These are phyloP conservation scores for Chymomyza costata DNA, from an alignment of 1,140 invertebrate genomes.

Conservation along the genomic window DNA sequence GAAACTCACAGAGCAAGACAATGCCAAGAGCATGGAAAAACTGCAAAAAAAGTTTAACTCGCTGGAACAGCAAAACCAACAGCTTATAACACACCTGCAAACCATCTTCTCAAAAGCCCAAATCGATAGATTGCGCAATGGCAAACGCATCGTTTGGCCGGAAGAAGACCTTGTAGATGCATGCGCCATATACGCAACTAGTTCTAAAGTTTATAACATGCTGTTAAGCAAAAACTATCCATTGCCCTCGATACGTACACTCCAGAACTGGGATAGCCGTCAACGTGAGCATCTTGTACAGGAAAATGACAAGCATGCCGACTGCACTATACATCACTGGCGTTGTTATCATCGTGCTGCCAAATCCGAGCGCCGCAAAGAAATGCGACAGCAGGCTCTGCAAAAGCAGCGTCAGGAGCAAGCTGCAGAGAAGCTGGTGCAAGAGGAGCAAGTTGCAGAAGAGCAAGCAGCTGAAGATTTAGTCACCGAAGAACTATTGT, in stretches of 20 bases:
- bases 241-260: conserved; percentile 3
- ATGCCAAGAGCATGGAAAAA: neutral
- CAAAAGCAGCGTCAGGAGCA: no score
- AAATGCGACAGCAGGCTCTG: no score
- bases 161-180: conserved; percentile 4
- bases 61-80: neutral
- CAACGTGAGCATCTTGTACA: neutral
- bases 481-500: no score
- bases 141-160: conserved; percentile 5
- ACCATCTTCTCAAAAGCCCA: conserved; percentile 1
- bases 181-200: conserved; percentile 2
- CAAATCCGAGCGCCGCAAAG: no score
- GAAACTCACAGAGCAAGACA: neutral
- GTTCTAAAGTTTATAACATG: conserved; percentile 2
- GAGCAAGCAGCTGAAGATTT: no score
- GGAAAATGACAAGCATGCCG: neutral
- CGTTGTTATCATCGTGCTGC: no score
- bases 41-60: conserved; percentile 4
- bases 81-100: neutral
- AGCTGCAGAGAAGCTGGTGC: no score
- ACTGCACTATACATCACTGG: no score
- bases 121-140: conserved; percentile 7
- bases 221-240: conserved; percentile 6
- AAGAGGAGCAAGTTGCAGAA: no score
- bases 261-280: neutral